Evolutionary conservation across 1,140 invertebrate species (phyloP), one percentile per base, ranked within the genome.

Genomic region (Micrasema longulum): DNA sequence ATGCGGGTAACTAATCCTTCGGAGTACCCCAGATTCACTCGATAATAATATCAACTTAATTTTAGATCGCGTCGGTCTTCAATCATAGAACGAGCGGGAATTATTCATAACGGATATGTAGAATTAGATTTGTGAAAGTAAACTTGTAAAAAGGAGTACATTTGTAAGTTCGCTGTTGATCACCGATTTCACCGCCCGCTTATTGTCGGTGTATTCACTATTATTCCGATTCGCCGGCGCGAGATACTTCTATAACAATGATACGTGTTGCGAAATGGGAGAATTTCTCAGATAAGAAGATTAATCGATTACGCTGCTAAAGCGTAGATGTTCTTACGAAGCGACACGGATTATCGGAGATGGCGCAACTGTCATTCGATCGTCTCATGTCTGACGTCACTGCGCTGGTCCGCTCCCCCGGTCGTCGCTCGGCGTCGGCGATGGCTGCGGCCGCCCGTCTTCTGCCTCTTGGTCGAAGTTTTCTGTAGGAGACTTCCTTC

Each of bases 391-490:
- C 26, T 7, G 26, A 31, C 3, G 26, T 31, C 7, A 31, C 3
- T 4, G 26, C 26, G 7, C 26, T 31, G 26, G 7, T 31, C 26
- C 0, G 16, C 20, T 48, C 16, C 14, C 18, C 5, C 18, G 16
- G 20, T 18, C 3, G 47, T 45, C 18, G n/a, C 0, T 45, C 18
- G 43, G 43, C n/a, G 18, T 16, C 18, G 43, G 18, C 10, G n/a
- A 20, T 10, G 16, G 47, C 52, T 14, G 23, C 7, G 9, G 52
- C 23, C 52, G 0, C 52, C 36, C 72, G 73, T 75, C 73, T 71
- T 57, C 73, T 71, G 9, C 73, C 73, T 67, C 73, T 65, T 31
- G 73, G 73, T 36, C 73, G 64, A 53, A 71, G 69, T 57, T 72
- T 69, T 57, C 73, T 71, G 65, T 57, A 31, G 22, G 23, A 47